phyloP scores from a whole-genome alignment of 1,140 invertebrate genomes.

The Catajapyx aquilonaris region DNA sequence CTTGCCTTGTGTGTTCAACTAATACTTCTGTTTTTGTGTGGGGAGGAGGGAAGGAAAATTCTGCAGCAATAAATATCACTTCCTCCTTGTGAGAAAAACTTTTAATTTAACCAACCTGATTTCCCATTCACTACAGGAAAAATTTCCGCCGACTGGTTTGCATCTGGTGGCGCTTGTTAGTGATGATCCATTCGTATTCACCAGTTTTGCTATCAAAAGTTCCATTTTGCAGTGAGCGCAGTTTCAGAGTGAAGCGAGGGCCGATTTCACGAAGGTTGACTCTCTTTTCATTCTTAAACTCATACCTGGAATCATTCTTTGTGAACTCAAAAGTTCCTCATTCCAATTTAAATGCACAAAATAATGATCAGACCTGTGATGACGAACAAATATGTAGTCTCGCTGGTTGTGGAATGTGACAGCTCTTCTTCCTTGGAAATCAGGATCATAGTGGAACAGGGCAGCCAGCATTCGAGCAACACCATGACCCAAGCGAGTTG shows the following conservation, averaged over 20 bases:
- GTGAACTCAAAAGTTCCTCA: too few relatives aligned
- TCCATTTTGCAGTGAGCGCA: constrained; percentile 83
- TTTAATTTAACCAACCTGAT: too few relatives aligned
- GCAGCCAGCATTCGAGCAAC: constrained; percentile 86
- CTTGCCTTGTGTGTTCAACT: too few relatives aligned
- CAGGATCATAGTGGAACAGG: constrained; percentile 87
- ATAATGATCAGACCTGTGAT: constrained; percentile 71
- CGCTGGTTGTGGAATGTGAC: constrained; percentile 98
- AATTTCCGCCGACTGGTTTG: constrained; percentile 77
- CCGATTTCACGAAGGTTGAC: constrained; percentile 82
- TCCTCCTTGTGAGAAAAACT: too few relatives aligned
- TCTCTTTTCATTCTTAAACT: constrained; percentile 65
- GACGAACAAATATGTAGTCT: constrained; percentile 96
- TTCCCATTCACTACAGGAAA: constrained; percentile 43
- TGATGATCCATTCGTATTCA: constrained; percentile 92
- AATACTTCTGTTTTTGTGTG: too few relatives aligned
- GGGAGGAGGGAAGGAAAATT: too few relatives aligned
- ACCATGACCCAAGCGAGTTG: constrained; percentile 72
- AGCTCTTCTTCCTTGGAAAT: constrained; percentile 77
- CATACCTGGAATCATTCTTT: constrained; percentile 56
- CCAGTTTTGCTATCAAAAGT: constrained; percentile 93
- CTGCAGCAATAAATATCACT: too few relatives aligned
- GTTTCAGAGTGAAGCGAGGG: constrained; percentile 82
- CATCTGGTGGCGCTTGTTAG: constrained; percentile 71
- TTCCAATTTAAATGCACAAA: too few relatives aligned